phyloP scores from a whole-genome alignment of 2,113 vertebrate species.

The Dasypus novemcinctus region DNA sequence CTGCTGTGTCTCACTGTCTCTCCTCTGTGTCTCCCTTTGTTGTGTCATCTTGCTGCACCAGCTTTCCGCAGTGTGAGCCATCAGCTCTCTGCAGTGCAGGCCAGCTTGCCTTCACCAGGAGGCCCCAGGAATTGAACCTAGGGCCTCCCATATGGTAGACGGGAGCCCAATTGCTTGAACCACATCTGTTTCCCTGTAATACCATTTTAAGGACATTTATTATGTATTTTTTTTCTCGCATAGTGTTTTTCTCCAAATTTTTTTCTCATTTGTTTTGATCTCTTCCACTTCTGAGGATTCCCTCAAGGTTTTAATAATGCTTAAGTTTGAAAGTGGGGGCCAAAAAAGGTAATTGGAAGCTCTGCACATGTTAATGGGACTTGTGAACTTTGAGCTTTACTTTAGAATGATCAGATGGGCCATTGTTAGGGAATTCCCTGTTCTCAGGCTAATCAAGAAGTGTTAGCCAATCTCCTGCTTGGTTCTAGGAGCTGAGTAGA shows the following conservation, averaged over 20 bases:
- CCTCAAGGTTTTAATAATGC: not conserved
- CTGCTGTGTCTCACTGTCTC: no score
- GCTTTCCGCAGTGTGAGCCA: no score
- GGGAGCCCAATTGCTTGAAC: no score
- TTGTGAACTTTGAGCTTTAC: not conserved
- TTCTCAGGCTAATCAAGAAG: not conserved
- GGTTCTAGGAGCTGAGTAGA: not conserved
- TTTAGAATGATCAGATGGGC: no score
- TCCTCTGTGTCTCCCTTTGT: no score
- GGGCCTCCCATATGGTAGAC: no score
- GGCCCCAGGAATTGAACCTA: no score
- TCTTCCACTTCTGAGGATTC: not conserved
- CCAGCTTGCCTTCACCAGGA: no score
- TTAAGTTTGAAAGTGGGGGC: not conserved
- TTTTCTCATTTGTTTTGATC: not conserved
- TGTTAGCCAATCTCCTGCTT: not conserved
- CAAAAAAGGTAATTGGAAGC: not conserved
- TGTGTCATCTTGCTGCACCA: no score
- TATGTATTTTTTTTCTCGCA: not conserved
- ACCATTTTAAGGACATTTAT: not conserved
- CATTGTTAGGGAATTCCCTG: not conserved
- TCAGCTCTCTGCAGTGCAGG: no score
- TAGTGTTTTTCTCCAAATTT: not conserved
- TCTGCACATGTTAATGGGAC: not conserved
- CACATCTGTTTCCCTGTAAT: not conserved